These are phyloP conservation scores for Coregonus clupeaformis DNA, from an alignment of 2,113 vertebrate genomes.

Conservation along the genomic window DNA sequence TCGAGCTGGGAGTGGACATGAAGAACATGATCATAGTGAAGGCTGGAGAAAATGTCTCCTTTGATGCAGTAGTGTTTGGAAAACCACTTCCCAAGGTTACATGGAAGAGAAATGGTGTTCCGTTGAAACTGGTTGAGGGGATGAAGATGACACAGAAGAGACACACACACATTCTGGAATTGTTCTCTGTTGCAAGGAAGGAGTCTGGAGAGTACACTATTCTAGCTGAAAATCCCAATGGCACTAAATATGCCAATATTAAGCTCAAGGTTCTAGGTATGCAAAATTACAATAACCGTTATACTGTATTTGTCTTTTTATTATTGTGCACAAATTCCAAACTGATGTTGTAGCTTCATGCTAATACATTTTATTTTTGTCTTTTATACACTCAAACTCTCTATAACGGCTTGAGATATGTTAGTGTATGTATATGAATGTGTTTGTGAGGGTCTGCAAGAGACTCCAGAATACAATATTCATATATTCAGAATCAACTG, in stretches of 20 bases:
- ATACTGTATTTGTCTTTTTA: background rate
- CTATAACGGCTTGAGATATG: background rate
- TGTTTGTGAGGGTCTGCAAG: background rate
- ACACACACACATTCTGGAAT: constrained; percentile 85
- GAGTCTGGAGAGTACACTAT: constrained; percentile 96
- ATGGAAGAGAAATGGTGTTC: constrained; percentile 86
- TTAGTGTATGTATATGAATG: background rate
- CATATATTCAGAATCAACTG: background rate
- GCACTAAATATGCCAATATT: constrained; percentile 89
- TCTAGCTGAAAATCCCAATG: constrained; percentile 89
- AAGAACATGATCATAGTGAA: constrained; percentile 91
- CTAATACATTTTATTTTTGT: background rate
- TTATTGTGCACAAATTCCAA: background rate
- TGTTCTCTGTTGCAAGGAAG: constrained; percentile 91
- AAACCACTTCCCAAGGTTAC: constrained; percentile 90
- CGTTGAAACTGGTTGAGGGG: constrained; percentile 83
- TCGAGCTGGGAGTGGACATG: constrained; percentile 91
- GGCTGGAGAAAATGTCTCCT: constrained; percentile 87
- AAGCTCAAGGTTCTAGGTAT: constrained; percentile 96
- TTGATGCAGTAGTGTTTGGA: constrained; percentile 92
- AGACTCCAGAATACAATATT: background rate
- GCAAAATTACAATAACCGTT: constrained; percentile 9
- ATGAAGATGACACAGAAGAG: constrained; percentile 88
- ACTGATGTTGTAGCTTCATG: background rate
- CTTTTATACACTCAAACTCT: background rate